Evolutionary conservation across 1,140 invertebrate genomes (phyloP).

Genomic region (Bombus superbus): DNA sequence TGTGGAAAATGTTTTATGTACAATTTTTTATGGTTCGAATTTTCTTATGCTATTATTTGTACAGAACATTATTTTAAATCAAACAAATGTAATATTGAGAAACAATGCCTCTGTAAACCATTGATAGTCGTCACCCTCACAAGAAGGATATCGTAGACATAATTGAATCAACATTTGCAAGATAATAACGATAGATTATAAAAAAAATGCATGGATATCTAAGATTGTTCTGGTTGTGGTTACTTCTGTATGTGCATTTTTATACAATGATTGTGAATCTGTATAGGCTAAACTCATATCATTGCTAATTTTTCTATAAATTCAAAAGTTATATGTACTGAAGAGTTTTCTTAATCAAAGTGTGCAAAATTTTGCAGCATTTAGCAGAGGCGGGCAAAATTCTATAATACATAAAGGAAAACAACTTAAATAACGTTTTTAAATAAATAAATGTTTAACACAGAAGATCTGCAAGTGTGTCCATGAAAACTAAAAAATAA

Average conservation of each 20-base stretch:
- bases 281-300: slow-evolving; percentile 49
- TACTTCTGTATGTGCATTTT: slow-evolving; percentile 53
- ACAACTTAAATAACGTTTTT: neutral
- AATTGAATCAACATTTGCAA: slow-evolving; percentile 43
- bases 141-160: slow-evolving; percentile 7
- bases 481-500: neutral
- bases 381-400: slow-evolving; percentile 7
- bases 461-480: neutral
- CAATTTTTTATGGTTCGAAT: neutral
- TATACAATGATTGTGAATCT: slow-evolving; percentile 42
- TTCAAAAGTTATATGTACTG: slow-evolving; percentile 48
- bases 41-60: neutral
- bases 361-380: neutral
- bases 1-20: neutral
- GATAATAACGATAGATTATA: slow-evolving; percentile 44
- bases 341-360: slow-evolving; percentile 16
- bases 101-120: neutral
- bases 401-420: neutral
- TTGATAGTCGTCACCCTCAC: slow-evolving; percentile 28
- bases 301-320: slow-evolving; percentile 39
- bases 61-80: neutral
- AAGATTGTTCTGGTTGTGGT: slow-evolving; percentile 45
- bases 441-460: slow-evolving; percentile 11
- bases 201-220: slow-evolving; percentile 44
- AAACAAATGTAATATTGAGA: neutral